Conservation (phyloP, 2,113 vertebrate species). For the Rousettus leschenaultii region DNA sequence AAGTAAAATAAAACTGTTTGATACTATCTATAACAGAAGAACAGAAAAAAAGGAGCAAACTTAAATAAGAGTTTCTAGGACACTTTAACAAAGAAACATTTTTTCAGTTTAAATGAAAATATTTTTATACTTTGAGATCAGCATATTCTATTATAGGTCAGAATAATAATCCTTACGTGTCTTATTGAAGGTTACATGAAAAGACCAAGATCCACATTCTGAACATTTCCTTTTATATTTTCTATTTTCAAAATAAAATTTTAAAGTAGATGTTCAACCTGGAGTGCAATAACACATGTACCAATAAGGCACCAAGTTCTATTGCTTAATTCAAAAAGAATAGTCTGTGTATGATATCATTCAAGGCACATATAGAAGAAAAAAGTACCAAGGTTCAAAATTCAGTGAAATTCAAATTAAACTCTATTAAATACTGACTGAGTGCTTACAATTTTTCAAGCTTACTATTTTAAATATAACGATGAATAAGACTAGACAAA, state of each 20-base stretch:
- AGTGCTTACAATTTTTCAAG: background rate
- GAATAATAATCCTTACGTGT: background rate
- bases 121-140: background rate
- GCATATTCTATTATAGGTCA: background rate
- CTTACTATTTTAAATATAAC: background rate
- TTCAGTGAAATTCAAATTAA: constrained; percentile 17
- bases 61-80: background rate
- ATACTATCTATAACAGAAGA: background rate
- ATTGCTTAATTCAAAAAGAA: background rate
- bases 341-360: background rate
- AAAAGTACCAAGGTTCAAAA: constrained; percentile 11
- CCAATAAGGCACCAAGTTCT: background rate
- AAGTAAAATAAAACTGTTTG: background rate
- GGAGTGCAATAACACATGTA: background rate
- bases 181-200: background rate
- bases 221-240: background rate
- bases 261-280: background rate
- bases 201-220: background rate
- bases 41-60: background rate
- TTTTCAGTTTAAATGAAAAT: constrained; percentile 26
- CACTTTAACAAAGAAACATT: background rate
- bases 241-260: background rate
- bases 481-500: background rate
- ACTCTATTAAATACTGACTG: background rate
- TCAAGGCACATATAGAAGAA: background rate